These are phyloP conservation scores for Fragum sueziense DNA, from an alignment of 2,888 invertebrate genomes.

Conservation along the genomic window DNA sequence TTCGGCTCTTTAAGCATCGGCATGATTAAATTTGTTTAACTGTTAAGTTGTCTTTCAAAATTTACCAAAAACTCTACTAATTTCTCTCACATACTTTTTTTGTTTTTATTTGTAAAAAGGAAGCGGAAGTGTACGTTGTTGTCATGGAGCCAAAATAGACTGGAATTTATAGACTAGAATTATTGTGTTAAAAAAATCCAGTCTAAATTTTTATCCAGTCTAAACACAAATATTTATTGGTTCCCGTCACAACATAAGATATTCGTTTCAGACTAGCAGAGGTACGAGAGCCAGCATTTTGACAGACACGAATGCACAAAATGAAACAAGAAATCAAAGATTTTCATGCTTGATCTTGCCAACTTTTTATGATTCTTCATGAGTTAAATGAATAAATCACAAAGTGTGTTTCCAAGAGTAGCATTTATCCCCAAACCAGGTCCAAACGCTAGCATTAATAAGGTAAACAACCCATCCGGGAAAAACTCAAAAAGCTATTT, in stretches of 20 bases:
- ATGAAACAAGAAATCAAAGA: neutral
- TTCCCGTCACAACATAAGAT: neutral
- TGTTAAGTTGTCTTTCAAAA: neutral
- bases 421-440: no score
- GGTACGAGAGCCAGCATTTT: neutral
- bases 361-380: no score
- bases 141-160: conserved; percentile 3
- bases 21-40: conserved; percentile 58
- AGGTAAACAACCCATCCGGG: no score
- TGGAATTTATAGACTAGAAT: neutral
- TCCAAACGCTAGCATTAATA: no score
- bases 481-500: no score
- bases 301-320: neutral
- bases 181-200: neutral
- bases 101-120: conserved; percentile 3
- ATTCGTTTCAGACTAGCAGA: neutral
- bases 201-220: no score
- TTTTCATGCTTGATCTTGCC: neutral
- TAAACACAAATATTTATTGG: no score
- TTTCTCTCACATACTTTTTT: neutral
- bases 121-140: conserved; percentile 15
- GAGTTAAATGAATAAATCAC: no score
- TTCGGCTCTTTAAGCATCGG: conserved; percentile 76
- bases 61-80: neutral
- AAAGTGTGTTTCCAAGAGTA: no score